These are phyloP conservation scores for Augochlorella aurata DNA, from an alignment of 2,888 invertebrate genomes.

Conservation along the genomic window DNA sequence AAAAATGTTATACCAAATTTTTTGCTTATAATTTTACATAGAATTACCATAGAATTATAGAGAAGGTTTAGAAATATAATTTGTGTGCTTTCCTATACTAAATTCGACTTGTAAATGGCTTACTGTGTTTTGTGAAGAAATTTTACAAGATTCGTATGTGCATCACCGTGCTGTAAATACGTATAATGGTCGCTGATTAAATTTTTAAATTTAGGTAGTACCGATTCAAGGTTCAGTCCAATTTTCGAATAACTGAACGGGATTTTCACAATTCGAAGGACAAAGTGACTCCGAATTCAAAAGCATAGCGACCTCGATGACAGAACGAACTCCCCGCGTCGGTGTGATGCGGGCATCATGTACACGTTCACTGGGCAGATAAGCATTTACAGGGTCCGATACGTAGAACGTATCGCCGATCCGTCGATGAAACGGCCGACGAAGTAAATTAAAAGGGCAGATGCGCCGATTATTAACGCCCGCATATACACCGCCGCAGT, in stretches of 20 bases:
- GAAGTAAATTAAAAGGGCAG: constrained; percentile 73
- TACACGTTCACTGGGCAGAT: constrained; percentile 70
- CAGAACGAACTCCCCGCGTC: constrained; percentile 41
- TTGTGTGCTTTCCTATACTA: too few relatives aligned
- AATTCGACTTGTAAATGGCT: too few relatives aligned
- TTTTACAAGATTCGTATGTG: too few relatives aligned
- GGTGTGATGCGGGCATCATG: constrained; percentile 36
- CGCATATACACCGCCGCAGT: constrained; percentile 28
- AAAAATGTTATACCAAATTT: too few relatives aligned
- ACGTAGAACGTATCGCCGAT: constrained; percentile 70
- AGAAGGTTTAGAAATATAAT: too few relatives aligned
- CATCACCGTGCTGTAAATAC: too few relatives aligned
- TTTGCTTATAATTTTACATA: too few relatives aligned
- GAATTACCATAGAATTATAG: too few relatives aligned
- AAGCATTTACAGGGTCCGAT: constrained; percentile 71
- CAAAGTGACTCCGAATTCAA: neutral
- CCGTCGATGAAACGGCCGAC: constrained; percentile 63
- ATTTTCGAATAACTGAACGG: neutral
- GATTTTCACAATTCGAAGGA: neutral
- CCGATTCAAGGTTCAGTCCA: neutral
- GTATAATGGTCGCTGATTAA: neutral
- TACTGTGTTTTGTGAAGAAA: too few relatives aligned
- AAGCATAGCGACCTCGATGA: neutral
- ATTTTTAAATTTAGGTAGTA: neutral
- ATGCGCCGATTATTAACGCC: constrained; percentile 66